Evolutionary conservation across 2,113 vertebrate species (phyloP).

Genomic region (Dipodomys ordii): DNA sequence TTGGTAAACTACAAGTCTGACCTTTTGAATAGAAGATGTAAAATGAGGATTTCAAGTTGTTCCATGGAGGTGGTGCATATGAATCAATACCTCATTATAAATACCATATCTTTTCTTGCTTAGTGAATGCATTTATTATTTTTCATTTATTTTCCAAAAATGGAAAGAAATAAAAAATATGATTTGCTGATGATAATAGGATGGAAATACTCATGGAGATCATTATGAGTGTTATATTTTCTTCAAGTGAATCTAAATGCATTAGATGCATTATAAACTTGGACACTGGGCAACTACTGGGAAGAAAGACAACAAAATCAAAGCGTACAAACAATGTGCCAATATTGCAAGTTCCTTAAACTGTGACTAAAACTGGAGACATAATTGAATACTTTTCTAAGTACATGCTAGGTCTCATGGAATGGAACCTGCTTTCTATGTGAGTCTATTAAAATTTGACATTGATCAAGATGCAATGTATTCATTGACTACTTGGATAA

Average conservation of each 20-base stretch:
- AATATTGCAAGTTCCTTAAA: neutral
- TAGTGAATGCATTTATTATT: neutral
- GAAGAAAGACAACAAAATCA: neutral
- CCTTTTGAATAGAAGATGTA: conserved; percentile 3
- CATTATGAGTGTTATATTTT: neutral
- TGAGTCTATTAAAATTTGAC: conserved; percentile 5
- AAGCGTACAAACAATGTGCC: neutral
- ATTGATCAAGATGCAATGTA: neutral
- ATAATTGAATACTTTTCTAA: neutral
- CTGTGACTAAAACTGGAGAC: neutral
- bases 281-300: neutral
- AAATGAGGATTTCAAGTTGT: neutral
- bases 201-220: neutral
- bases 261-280: neutral
- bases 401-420: neutral
- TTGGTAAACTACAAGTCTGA: neutral
- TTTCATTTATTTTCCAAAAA: conserved; percentile 24
- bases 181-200: neutral
- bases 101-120: neutral
- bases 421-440: neutral
- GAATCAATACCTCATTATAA: neutral
- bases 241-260: neutral
- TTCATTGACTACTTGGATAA: no score
- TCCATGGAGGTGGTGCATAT: neutral
- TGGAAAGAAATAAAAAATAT: neutral